phyloP scores from a whole-genome alignment of 2,797 vertebrate species.

The Tokudaia muenninki region DNA sequence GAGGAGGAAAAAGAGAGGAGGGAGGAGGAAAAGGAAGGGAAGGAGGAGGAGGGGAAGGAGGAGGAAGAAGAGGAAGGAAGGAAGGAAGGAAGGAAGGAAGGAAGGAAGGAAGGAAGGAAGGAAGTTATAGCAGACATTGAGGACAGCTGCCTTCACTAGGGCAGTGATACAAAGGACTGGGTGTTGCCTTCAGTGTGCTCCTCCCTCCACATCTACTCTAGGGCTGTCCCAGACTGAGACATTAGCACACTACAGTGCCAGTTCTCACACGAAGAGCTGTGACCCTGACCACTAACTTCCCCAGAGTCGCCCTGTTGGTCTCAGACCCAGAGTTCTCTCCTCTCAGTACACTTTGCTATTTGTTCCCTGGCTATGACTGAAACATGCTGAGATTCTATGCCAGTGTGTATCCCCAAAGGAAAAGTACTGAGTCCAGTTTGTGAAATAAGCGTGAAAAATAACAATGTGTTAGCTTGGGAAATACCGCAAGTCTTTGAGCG shows the following conservation, averaged over 20 bases:
- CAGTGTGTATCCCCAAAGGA: background rate
- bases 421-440: background rate
- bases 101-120: background rate
- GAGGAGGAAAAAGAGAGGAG: too few species aligned
- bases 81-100: too few species aligned
- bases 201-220: background rate
- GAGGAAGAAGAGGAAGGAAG: too few species aligned
- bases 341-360: background rate
- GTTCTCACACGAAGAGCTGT: background rate
- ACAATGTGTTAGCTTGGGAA: background rate
- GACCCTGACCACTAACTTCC: background rate
- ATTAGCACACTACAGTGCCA: background rate
- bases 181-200: fast-evolving
- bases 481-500: background rate
- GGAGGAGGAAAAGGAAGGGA: fast-evolving
- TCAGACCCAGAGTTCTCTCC: background rate
- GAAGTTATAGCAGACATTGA: background rate
- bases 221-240: background rate
- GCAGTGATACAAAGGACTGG: background rate
- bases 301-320: background rate
- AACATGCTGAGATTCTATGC: constrained; percentile 1
- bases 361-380: background rate
- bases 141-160: background rate
- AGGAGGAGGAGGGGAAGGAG: fast-evolving
- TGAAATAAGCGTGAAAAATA: background rate